phyloP scores from a whole-genome alignment of 2,888 invertebrate species.

The Andrena bucephala region DNA sequence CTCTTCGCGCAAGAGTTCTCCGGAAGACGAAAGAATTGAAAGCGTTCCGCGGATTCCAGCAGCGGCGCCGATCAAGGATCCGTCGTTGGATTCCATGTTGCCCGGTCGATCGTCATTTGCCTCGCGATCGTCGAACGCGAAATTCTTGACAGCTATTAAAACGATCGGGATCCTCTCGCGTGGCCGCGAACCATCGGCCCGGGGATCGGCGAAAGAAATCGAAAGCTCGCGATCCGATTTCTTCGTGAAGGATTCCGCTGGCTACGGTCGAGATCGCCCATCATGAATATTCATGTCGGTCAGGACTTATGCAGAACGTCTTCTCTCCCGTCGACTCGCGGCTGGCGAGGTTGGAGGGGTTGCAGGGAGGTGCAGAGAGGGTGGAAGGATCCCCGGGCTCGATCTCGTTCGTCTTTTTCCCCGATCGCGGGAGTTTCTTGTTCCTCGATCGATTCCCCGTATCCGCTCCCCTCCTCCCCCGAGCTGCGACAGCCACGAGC shows the following conservation, averaged over 20 bases:
- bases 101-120: conserved; percentile 34
- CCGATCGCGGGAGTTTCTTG: conserved; percentile 73
- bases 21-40: neutral
- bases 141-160: conserved; percentile 56
- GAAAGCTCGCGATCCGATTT: conserved; percentile 60
- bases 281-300: conserved; percentile 78
- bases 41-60: conserved; percentile 6
- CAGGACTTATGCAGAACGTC: conserved; percentile 74
- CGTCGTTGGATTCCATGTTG: conserved; percentile 12
- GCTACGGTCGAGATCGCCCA: conserved; percentile 29
- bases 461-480: conserved; percentile 46
- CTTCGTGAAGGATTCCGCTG: conserved; percentile 62
- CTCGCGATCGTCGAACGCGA: conserved; percentile 42
- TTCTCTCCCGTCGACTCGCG: conserved; percentile 16
- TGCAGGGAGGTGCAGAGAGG: neutral
- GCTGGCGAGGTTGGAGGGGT: conserved; percentile 6
- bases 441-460: conserved; percentile 71
- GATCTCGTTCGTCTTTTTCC: conserved; percentile 69
- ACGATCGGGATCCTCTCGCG: conserved; percentile 12
- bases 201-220: conserved; percentile 45
- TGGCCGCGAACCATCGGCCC: conserved; percentile 29
- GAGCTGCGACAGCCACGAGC: conserved; percentile 52
- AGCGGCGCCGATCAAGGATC: conserved; percentile 1
- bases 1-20: neutral
- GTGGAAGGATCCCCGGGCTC: conserved; percentile 35